phyloP scores from a whole-genome alignment of 2,797 vertebrate genomes.

The Lutjanus campechanus region DNA sequence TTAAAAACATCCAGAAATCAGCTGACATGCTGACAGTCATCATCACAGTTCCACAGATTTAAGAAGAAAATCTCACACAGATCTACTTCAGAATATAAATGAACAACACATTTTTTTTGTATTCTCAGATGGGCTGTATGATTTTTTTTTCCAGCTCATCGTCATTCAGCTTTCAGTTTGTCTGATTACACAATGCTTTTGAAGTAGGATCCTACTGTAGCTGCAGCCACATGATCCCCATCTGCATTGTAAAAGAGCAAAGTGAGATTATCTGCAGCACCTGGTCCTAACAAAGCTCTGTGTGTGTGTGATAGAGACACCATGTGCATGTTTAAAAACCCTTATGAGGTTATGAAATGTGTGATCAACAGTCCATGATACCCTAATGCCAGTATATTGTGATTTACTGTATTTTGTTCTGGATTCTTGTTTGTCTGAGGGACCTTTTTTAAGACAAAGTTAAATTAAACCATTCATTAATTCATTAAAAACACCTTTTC shows the following conservation, averaged over 20 bases:
- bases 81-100: not conserved
- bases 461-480: not conserved
- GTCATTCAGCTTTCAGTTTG: slow-evolving; percentile 34
- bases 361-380: not conserved
- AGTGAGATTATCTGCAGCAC: slow-evolving; percentile 48
- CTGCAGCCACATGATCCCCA: slow-evolving; percentile 30
- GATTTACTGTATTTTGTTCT: not conserved
- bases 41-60: not conserved
- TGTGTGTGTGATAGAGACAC: slow-evolving; percentile 2
- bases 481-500: not conserved
- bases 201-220: slow-evolving; percentile 39
- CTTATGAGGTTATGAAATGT: slow-evolving; percentile 18
- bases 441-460: not conserved
- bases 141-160: not conserved
- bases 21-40: not conserved
- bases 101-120: not conserved
- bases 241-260: slow-evolving; percentile 68
- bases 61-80: not conserved
- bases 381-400: not conserved
- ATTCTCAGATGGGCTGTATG: slow-evolving; percentile 8
- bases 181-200: slow-evolving; percentile 55
- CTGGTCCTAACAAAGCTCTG: slow-evolving; percentile 49
- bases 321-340: slow-evolving; percentile 7
- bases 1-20: not conserved
- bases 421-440: not conserved